These are phyloP conservation scores for Oreochromis mossambicus DNA, from an alignment of 2,797 vertebrate species.

Conservation along the genomic window DNA sequence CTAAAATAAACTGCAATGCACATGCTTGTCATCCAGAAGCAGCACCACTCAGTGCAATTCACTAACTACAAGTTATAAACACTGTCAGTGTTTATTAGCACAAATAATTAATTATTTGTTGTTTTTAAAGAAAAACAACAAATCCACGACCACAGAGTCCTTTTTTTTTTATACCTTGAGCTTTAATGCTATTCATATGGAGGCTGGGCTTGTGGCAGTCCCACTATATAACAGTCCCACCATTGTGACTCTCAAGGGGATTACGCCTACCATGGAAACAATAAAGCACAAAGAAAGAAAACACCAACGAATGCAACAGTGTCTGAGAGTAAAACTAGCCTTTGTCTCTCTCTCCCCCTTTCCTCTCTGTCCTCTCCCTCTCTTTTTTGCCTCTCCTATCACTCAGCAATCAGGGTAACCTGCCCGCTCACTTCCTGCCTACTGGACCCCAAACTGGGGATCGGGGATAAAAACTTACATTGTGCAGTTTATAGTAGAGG, in stretches of 20 bases:
- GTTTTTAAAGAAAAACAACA: not conserved
- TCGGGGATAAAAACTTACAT: constrained; percentile 80
- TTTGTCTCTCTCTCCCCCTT: not conserved
- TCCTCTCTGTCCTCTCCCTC: not conserved
- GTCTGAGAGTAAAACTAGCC: constrained; percentile 36
- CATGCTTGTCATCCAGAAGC: not conserved
- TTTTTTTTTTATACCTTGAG: not conserved
- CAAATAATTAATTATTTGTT: not conserved
- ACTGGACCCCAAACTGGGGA: not conserved
- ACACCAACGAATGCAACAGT: constrained; percentile 39
- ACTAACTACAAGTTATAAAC: not conserved
- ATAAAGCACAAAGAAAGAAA: constrained; percentile 66
- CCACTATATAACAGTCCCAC: constrained; percentile 62
- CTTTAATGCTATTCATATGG: constrained; percentile 34
- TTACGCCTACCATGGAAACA: constrained; percentile 66
- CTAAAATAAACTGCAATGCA: not conserved
- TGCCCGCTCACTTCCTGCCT: constrained; percentile 34
- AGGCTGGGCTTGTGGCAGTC: constrained; percentile 32
- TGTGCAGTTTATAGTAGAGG: constrained; percentile 98
- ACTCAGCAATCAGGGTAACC: constrained; percentile 46
- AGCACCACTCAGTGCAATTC: not conserved
- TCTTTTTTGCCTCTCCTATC: constrained; percentile 14
- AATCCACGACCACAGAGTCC: not conserved
- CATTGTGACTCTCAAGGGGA: constrained; percentile 66
- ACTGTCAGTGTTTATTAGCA: not conserved